Evolutionary conservation across 2,797 vertebrate species (phyloP).

Genomic region (Euthynnus affinis): DNA sequence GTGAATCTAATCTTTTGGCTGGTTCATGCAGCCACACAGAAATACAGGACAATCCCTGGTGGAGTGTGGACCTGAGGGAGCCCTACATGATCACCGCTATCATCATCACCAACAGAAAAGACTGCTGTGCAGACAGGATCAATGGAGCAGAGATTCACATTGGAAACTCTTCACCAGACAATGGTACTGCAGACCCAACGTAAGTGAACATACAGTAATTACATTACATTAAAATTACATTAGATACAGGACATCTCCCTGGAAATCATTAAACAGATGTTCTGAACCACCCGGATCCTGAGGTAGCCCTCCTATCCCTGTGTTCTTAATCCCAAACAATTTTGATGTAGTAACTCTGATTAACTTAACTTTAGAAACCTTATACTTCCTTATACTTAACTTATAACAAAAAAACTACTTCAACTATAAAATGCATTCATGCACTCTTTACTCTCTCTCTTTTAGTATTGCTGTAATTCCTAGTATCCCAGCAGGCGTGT

Average conservation of each 20-base stretch:
- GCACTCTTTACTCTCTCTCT: background rate
- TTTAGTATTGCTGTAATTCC: slow-evolving; percentile 33
- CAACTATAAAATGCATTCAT: too few species aligned
- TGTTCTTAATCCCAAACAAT: too few species aligned
- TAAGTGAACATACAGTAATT: slow-evolving; percentile 29
- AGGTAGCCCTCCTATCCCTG: too few species aligned
- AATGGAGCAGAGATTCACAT: slow-evolving; percentile 62
- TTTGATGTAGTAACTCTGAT: too few species aligned
- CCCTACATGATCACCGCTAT: slow-evolving; percentile 64
- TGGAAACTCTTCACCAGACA: slow-evolving; percentile 43
- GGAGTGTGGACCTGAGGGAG: slow-evolving; percentile 65
- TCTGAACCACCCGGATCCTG: too few species aligned
- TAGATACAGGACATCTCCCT: too few species aligned
- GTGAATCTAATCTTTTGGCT: accelerated
- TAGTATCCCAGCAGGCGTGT: slow-evolving; percentile 17
- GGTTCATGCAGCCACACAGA: slow-evolving; percentile 40
- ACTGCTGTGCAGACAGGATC: slow-evolving; percentile 36
- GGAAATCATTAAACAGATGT: too few species aligned
- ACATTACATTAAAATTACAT: too few species aligned
- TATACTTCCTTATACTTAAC: too few species aligned
- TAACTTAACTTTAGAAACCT: too few species aligned
- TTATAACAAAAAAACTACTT: too few species aligned
- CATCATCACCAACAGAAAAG: slow-evolving; percentile 67
- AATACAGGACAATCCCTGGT: slow-evolving; percentile 30
- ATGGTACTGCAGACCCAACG: slow-evolving; percentile 52